Base-by-base conservation (phyloP, 53 echinoderm and acorn worm species). In the Paelopatides confundens region DNA sequence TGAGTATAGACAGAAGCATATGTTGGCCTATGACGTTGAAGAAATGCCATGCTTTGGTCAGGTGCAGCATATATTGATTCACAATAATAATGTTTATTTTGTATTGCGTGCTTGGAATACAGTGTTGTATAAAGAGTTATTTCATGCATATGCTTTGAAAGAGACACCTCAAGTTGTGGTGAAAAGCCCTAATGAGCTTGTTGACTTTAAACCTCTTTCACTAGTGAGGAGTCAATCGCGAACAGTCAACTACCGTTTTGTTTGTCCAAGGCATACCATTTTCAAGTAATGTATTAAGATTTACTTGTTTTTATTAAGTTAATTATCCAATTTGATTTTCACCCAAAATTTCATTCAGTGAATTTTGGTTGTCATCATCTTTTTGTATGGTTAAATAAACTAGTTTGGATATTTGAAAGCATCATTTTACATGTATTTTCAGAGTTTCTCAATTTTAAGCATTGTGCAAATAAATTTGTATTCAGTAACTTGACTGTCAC, bases 131-230 rank as follows among this genome's bases (percentile, higher is more conserved):
- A 83, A 51, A 47, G 34, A 32, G n/a, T 37, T 65, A 21, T 89
- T 78, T 58, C 82, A 89, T 89, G 38, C 50, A 0, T 79, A 43
- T 81, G 52, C 88, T 65, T 48, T 88, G 0, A 50, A 43, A 81
- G 4, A 31, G 0, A 40, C 48, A 24, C 40, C 9, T 21, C 14
- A 38, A 21, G 23, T 26, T 87, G 32, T 66, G 34, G 83, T 87
- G 21, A 91, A 18, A 11, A 63, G 29, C 29, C 62, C 65, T 24
- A 71, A 58, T 81, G 87, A 91, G 26, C 82, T 91, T 54, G 82
- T 91, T 91, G 91, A 91, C 54, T 91, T 81, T 65, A 54, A 70
- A 64, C 87, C 91, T 35, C 37, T 91, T 7, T 36, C 78, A 66
- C 68, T 90, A 68, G 35, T 90, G 62, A 79, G 79, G 86, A 90